Base-by-base conservation (phyloP, 2,888 invertebrate species). In the Glaucopsyche alexis region DNA sequence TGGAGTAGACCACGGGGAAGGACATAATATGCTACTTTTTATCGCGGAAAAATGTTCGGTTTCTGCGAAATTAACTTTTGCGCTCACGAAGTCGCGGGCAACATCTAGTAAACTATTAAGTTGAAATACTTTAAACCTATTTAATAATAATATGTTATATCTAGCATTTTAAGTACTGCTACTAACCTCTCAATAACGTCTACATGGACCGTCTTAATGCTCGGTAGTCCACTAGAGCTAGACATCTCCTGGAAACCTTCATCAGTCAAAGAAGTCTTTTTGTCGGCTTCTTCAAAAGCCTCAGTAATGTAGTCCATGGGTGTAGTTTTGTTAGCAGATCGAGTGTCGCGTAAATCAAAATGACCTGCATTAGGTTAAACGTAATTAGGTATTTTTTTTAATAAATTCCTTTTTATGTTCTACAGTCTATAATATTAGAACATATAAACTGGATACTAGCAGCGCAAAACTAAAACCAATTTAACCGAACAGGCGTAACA, bases 241-340 rank as follows among this genome's bases (percentile, higher is more conserved):
- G 88, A 88, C 90, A 91, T 90, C 69, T 93, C 92, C 74, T 90
- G 90, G 69, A 92, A 93, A 0, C 92, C 92, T 72, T 93, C 92
- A 42, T 93, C 92, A 0, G 88, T 85, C 7, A 92, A 81, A 0
- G 90, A 91, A 7, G 78, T 77, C 49, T 81, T 85, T 76, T 87
- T 87, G 14, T 85, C 79, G 14, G 64, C 73, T 0, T 82, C 83
- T 71, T 91, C 90, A 0, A 81, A 67, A 6, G 79, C 84, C 75
- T 90, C 91, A 3, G 81, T 74, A 5, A 91, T 92, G 71, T 84
- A 85, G 16, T 87, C 90, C 83, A 92, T 77, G 0, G 87, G 84
- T 70, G 85, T 88, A 0, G 77, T 74, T 72, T 80, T 81, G 13
- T 82, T 86, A 0, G 86, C 87, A 2, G 90, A 88, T 5, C 87